Percentiles rank a stretch among this genome's conserved stretches.
Evolutionary conservation across 2,888 invertebrate genomes (phyloP).

Genomic region (Dascillus cervinus): DNA sequence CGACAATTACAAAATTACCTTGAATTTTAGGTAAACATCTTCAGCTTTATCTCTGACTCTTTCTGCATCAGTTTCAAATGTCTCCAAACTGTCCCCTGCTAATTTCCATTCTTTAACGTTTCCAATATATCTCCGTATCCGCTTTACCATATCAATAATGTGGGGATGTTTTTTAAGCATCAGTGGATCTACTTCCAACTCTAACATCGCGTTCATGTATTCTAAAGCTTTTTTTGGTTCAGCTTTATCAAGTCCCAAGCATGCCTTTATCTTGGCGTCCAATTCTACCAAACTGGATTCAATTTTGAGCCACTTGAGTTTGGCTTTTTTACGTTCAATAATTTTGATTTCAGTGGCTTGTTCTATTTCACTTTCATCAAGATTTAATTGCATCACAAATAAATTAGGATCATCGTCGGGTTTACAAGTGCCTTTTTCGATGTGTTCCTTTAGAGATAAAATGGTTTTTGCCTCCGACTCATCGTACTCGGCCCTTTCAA

Average conservation of each 20-base stretch:
- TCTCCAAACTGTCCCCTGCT: constrained; percentile 49
- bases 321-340: constrained; percentile 48
- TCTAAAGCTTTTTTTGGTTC: constrained; percentile 66
- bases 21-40: constrained; percentile 50
- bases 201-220: constrained; percentile 53
- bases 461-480: constrained; percentile 56
- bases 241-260: constrained; percentile 59
- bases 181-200: constrained; percentile 56
- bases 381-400: constrained; percentile 53
- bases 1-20: constrained; percentile 38
- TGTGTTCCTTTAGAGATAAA: constrained; percentile 52
- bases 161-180: constrained; percentile 78
- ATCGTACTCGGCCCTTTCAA: constrained; percentile 56
- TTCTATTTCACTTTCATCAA: constrained; percentile 53
- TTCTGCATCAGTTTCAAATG: constrained; percentile 61
- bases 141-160: constrained; percentile 67
- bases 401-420: constrained; percentile 17
- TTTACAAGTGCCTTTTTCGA: constrained; percentile 15
- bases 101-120: constrained; percentile 69
- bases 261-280: constrained; percentile 59
- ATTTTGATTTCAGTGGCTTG: constrained; percentile 46
- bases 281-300: constrained; percentile 59
- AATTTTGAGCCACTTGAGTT: constrained; percentile 54
- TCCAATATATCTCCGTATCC: constrained; percentile 70
- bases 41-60: constrained; percentile 64